Evolutionary conservation across 2,888 invertebrate species (phyloP), one percentile per base, ranked within the genome.

Genomic region (Peribatodes rhomboidaria): DNA sequence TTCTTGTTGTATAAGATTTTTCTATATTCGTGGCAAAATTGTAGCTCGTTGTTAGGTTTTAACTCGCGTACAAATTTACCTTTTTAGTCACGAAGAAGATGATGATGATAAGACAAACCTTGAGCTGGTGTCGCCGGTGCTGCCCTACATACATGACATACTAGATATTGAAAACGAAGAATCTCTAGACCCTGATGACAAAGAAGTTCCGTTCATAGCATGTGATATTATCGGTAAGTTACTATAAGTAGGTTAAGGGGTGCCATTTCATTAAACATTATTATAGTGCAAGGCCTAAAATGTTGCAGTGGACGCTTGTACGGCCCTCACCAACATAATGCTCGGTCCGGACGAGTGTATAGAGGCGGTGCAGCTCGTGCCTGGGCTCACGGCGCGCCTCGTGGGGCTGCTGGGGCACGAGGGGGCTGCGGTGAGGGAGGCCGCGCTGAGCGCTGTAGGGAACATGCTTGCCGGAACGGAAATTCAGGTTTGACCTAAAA

Each of bases 301-400:
- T n/a, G n/a, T n/a, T n/a, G n/a, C 42, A 42, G 42, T 42, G 42
- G 42, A 42, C 10, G 42, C 18, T 2, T 42, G 42, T 10, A 42
- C 42, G 16, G 42, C 18, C 18, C 42, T 42, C 10, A 14, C 42
- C 42, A 42, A 42, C 42, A 11, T 42, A 42, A 42, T 42, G 42
- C 18, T 18, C 10, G 42, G 42, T 2, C 42, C 42, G 9, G 42
- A 42, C 10, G 35, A 35, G 13, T 13, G 35, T 35, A 35, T 35
- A 35, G 35, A 10, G 11, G 35, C 13, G 0, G 13, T 13, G 13
- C 35, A 35, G 11, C 11, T 0, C 2, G 35, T 35, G 2, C 1
- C 35, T 11, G 13, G 13, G 0, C 35, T 35, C 2, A 35, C 35
- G 35, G 10, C 35, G 35, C 35, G 35, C 35, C 35, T 35, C 13